A percentile compares a stretch with the other conserved stretches of the same genome.
phyloP scores from a whole-genome alignment of 2,113 vertebrate species.

The Cranoglanis bouderius region DNA sequence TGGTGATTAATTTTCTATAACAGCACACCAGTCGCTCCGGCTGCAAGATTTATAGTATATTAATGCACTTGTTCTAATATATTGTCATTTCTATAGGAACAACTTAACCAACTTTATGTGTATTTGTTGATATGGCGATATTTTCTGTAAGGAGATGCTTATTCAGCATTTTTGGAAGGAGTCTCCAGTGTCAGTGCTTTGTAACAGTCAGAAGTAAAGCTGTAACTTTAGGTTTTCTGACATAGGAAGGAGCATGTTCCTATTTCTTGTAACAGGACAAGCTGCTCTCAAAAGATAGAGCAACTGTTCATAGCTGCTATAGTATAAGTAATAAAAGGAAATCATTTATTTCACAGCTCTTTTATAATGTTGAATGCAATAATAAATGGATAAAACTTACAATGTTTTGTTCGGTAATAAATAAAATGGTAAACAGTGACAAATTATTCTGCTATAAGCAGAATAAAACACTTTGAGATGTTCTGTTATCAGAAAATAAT shows the following conservation, averaged over 20 bases:
- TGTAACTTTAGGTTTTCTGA: too few species aligned
- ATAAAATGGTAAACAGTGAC: too few species aligned
- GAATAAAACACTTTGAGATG: background rate
- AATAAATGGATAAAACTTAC: background rate
- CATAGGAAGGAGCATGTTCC: too few species aligned
- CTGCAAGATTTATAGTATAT: background rate
- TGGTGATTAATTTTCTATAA: background rate
- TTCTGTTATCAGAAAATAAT: background rate
- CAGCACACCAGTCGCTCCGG: background rate
- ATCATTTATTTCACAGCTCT: background rate
- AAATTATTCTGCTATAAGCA: too few species aligned
- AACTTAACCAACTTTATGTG: background rate
- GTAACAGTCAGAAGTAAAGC: too few species aligned
- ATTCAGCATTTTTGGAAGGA: too few species aligned
- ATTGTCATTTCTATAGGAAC: background rate
- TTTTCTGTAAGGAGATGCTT: too few species aligned
- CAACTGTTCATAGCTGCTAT: background rate
- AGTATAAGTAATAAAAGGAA: background rate
- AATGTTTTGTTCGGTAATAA: too few species aligned
- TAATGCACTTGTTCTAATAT: background rate
- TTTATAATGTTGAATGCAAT: background rate
- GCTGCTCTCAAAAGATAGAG: too few species aligned
- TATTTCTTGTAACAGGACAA: too few species aligned
- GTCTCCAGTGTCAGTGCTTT: too few species aligned
- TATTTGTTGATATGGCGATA: too few species aligned